Conservation (phyloP, 2,113 vertebrate species). For the Lycaon pictus region DNA sequence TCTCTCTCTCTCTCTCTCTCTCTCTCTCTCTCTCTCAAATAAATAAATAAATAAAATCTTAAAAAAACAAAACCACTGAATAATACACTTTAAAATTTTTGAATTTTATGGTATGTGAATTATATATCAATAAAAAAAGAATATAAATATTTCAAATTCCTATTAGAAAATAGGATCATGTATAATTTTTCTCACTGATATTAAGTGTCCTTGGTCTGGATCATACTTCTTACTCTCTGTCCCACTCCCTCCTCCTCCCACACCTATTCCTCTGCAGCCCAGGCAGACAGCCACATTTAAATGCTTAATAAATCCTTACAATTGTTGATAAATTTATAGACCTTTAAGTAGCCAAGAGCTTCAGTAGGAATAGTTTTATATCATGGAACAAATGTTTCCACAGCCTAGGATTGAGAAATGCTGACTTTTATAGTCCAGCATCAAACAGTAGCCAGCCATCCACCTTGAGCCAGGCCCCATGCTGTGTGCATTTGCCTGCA, state of each 20-base stretch:
- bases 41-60: too few species aligned
- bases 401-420: conserved; percentile 46
- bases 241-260: neutral
- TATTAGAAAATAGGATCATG: conserved; percentile 27
- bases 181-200: conserved; percentile 35
- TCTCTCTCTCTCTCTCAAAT: too few species aligned
- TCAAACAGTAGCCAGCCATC: neutral
- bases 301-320: conserved; percentile 47
- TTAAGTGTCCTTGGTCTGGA: neutral
- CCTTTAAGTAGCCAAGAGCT: conserved; percentile 40
- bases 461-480: neutral
- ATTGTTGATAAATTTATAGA: neutral
- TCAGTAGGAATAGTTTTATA: conserved; percentile 28
- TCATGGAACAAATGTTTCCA: conserved; percentile 42
- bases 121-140: conserved; percentile 34
- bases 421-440: conserved; percentile 21
- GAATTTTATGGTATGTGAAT: conserved; percentile 30
- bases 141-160: conserved; percentile 1
- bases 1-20: too few species aligned
- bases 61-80: neutral
- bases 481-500: neutral
- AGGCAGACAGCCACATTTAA: neutral
- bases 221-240: neutral
- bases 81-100: neutral
- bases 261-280: neutral